Conservation (phyloP, 2,888 invertebrate species). For the Patella pellucida region DNA sequence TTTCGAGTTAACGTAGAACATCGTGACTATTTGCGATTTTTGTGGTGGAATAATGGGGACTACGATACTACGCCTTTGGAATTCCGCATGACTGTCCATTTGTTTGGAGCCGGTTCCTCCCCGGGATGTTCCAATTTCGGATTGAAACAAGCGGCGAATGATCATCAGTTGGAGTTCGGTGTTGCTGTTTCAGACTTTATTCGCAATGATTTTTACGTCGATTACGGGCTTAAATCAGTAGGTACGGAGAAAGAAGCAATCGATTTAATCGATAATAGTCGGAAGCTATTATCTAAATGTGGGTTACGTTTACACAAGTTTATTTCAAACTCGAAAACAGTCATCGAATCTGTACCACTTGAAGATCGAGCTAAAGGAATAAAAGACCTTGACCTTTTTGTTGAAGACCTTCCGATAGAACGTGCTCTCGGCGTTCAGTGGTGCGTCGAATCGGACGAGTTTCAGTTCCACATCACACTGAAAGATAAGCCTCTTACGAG, state of each 20-base stretch:
- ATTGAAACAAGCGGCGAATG: constrained; percentile 24
- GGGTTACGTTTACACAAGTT: too few species aligned
- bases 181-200: constrained; percentile 33
- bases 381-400: constrained; percentile 3
- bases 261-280: too few species aligned
- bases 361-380: not conserved
- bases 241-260: not conserved
- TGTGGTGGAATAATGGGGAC: too few species aligned
- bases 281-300: too few species aligned
- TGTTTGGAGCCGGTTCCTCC: constrained; percentile 37
- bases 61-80: constrained; percentile 13
- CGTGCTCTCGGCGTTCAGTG: constrained; percentile 15
- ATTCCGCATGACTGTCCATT: constrained; percentile 33
- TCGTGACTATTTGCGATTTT: constrained; percentile 32
- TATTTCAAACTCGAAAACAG: too few species aligned
- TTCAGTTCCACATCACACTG: too few species aligned
- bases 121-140: constrained; percentile 37
- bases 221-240: constrained; percentile 37
- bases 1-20: constrained; percentile 20
- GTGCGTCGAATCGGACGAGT: not conserved
- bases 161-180: constrained; percentile 20
- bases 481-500: too few species aligned
- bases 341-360: too few species aligned
- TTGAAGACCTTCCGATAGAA: constrained; percentile 15
- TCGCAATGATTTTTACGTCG: constrained; percentile 40